Conservation (phyloP, 2,888 invertebrate genomes). For the Copidosoma aretas region DNA sequence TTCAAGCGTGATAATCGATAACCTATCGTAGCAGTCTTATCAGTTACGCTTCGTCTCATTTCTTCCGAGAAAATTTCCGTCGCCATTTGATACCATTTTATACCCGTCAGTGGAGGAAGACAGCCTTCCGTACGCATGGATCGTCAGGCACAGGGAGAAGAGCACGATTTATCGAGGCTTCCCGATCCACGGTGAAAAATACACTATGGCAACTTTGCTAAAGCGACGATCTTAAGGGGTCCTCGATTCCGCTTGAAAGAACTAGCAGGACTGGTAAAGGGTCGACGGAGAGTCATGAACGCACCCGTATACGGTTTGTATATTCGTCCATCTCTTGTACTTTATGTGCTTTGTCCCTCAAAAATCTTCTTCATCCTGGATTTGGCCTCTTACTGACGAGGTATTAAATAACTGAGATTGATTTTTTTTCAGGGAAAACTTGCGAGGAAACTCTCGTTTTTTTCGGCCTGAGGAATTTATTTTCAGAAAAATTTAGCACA, state of each 20-base stretch:
- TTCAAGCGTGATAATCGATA: slow-evolving; percentile 9
- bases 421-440: no score
- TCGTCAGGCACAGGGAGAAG: slow-evolving; percentile 7
- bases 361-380: no score
- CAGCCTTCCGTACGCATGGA: not conserved
- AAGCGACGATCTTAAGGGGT: slow-evolving; percentile 34
- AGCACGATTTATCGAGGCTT: slow-evolving; percentile 45
- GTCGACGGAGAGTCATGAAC: not conserved
- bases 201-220: slow-evolving; percentile 39
- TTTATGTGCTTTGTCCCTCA: not conserved
- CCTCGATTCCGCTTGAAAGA: slow-evolving; percentile 48
- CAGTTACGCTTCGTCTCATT: slow-evolving; percentile 6
- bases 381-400: no score
- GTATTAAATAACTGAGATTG: no score
- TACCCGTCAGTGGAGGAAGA: slow-evolving; percentile 8
- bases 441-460: no score
- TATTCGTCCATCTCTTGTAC: not conserved
- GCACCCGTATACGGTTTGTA: no score
- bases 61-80: slow-evolving; percentile 23
- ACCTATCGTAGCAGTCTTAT: slow-evolving; percentile 2
- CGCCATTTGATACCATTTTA: slow-evolving; percentile 25
- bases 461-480: no score
- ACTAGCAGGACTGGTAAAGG: no score
- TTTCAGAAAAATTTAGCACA: no score
- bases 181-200: slow-evolving; percentile 45